Percentiles rank a stretch among this genome's conserved stretches.
Evolutionary conservation across 1,140 invertebrate species (phyloP).

Genomic region (Chlorops oryzae): DNA sequence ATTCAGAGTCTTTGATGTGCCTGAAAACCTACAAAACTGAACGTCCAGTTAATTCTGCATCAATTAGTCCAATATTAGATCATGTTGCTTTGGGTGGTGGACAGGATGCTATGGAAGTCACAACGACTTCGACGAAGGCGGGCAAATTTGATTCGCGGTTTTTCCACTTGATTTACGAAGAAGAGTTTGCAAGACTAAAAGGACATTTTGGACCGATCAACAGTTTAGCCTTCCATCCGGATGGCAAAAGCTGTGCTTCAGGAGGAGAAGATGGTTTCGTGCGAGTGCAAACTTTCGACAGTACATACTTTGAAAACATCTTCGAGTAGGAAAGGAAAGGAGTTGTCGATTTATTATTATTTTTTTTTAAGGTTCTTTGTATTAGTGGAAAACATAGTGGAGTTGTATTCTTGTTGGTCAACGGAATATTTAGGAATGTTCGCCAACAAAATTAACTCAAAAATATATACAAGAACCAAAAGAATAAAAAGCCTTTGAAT

Average conservation of each 20-base stretch:
- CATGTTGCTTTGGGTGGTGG: constrained; percentile 95
- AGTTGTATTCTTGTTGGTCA: not conserved
- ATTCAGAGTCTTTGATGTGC: constrained; percentile 73
- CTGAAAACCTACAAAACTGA: constrained; percentile 96
- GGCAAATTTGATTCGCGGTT: constrained; percentile 99
- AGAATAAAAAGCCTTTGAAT: too few species aligned
- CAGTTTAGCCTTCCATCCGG: constrained; percentile 95
- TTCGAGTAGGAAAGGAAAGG: constrained; percentile 70
- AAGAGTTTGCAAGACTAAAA: constrained; percentile 97
- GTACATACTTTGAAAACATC: constrained; percentile 92
- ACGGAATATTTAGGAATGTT: constrained; percentile 24
- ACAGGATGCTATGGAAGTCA: constrained; percentile 98
- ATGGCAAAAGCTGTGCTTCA: constrained; percentile 93
- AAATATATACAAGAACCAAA: constrained; percentile 44
- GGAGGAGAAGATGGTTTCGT: constrained; percentile 99
- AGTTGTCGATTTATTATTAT: constrained; percentile 20
- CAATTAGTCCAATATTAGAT: constrained; percentile 88
- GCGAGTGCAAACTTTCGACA: constrained; percentile 92
- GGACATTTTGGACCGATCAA: constrained; percentile 99
- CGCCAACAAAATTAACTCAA: constrained; percentile 33
- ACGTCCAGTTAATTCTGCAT: constrained; percentile 92
- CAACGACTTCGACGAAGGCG: constrained; percentile 88
- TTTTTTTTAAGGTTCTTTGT: not conserved
- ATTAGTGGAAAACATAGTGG: constrained; percentile 9
- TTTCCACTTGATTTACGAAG: constrained; percentile 98